Evolutionary conservation across 2,888 invertebrate species (phyloP), one percentile per base, ranked within the genome.

Genomic region (Allophyes oxyacanthae): DNA sequence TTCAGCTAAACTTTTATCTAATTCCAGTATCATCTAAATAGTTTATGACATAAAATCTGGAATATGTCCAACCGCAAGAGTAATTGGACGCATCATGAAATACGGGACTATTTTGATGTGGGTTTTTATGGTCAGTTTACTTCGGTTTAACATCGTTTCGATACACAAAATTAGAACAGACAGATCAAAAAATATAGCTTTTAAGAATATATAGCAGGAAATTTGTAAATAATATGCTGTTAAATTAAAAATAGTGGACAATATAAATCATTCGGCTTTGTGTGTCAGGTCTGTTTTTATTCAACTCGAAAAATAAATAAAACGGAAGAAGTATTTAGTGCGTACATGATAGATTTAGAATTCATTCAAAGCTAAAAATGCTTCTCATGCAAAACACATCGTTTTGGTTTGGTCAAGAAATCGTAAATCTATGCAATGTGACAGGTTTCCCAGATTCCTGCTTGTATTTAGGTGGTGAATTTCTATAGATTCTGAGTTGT

Each of bases 1-100:
- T 32, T 28, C 6, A 26, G 11, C 9, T 30, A 59, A 41, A 52
- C 49, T 10, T 42, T 55, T 37, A 54, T 52, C 44, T 38, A 56
- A 62, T 57, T 64, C 48, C 42, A 56, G 33, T 37, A 40, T 40
- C 42, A 54, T 60, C 40, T 56, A 64, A 70, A 33, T 49, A 42
- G 30, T 62, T 59, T 59, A 61, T 59, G 50, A 51, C 40, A 45
- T 41, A 30, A n/a, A 61, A 48, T 42, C 51, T 74, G 75, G 75
- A 62, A 30, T 45, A 10, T 33, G 34, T 74, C 65, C 75, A 74
- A 60, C 28, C 30, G 38, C 6, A 26, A 37, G 28, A 45, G 33
- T 33, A 57, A 69, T 45, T 38, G 28, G 9, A 42, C 43, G 14
- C 45, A 38, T 15, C 38, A 14, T 53, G 33, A 56, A 41, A 55